Conservation (phyloP, 1,140 invertebrate species). For the Eufriesea mexicana region DNA sequence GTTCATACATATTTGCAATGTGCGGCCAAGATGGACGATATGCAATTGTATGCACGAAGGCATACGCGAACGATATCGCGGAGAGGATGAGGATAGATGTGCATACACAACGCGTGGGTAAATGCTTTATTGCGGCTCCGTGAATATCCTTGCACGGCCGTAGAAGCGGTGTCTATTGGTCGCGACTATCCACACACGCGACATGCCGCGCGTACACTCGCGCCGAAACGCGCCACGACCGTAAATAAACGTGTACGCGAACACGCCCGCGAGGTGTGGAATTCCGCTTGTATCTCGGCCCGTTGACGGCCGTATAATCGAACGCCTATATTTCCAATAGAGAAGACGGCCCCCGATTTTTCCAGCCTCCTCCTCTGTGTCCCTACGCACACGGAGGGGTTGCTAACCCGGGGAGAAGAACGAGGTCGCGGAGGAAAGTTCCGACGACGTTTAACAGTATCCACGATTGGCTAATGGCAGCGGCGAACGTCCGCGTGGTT, state of each 20-base stretch:
- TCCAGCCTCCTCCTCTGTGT: not conserved
- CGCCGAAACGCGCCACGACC: conserved; percentile 54
- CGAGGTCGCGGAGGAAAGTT: not conserved
- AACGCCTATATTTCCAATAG: not conserved
- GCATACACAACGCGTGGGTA: conserved; percentile 74
- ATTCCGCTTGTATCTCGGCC: conserved; percentile 11
- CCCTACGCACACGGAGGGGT: no score
- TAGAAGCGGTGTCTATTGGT: conserved; percentile 58
- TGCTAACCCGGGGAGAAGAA: not conserved
- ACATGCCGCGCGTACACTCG: conserved; percentile 46
- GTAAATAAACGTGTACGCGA: conserved; percentile 44
- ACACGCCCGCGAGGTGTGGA: conserved; percentile 31
- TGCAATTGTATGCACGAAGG: conserved; percentile 68
- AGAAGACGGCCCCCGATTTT: not conserved
- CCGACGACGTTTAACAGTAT: not conserved
- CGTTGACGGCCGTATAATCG: not conserved
- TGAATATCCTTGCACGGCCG: conserved; percentile 50
- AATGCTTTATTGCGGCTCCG: conserved; percentile 74
- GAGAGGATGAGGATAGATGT: conserved; percentile 61
- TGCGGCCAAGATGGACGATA: conserved; percentile 57
- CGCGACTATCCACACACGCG: conserved; percentile 36
- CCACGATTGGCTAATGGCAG: not conserved
- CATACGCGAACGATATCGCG: conserved; percentile 56
- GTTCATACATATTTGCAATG: conserved; percentile 65
- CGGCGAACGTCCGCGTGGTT: not conserved